Base-by-base conservation (phyloP, 2,888 invertebrate genomes). In the Dicranocentrus wangi region DNA sequence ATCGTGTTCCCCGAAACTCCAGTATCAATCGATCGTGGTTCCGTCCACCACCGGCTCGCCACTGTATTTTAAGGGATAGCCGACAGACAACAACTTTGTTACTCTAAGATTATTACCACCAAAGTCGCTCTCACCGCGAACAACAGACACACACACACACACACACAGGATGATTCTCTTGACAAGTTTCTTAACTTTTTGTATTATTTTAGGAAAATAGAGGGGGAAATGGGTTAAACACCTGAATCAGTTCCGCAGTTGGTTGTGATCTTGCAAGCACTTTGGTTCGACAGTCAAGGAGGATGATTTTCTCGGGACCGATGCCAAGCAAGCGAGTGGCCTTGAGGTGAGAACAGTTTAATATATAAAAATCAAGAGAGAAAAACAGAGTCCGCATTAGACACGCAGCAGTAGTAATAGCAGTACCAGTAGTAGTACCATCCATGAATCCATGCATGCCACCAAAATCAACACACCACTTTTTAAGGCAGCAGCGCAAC, bases 31-130 rank as follows among this genome's bases (percentile, higher is more conserved):
- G 90, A 88, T 92, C 91, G 88, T 92, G 91, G 81, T 90, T 90
- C 72, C 91, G 89, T 10, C 92, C 92, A 27, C 91, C 91, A n/a
- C 91, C 91, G 47, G 91, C 90, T 79, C 91, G 89, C 92, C 92
- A 92, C 89, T 92, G 23, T 5, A n/a, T n/a, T n/a, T n/a, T n/a
- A n/a, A n/a, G n/a, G 39, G 13, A 39, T 8, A 8, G 39, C 39
- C 39, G 13, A 39, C 39, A 39, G 7, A 2, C n/a, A 51, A 19
- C 19, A 15, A 51, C 19, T 2, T 51, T 2, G 51, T 61, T 70
- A n/a, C 8, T 42, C 39, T 21, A n/a, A n/a, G n/a, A 58, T 60
- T 25, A 2, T n/a, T 53, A 28, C 13, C 32, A 55, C 8, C 28
- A 51, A 17, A 68, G 2, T 51, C 17, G 21, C 39, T 39, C 13